Conservation (phyloP, 1,140 invertebrate species). For the Drosophila teissieri region DNA sequence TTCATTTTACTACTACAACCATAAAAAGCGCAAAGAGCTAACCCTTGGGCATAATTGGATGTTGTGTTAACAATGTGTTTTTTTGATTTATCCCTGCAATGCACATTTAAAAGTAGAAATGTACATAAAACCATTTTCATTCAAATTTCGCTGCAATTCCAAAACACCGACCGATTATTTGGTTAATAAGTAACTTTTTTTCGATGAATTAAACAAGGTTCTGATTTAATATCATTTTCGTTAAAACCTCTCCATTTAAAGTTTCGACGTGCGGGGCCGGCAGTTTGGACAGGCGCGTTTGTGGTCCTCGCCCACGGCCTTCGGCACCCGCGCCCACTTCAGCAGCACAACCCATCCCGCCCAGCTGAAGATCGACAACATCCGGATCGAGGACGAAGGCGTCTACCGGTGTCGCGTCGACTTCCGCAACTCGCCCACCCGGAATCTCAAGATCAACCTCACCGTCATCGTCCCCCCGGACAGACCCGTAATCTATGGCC, state of each 20-base stretch:
- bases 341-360: slow-evolving; percentile 89
- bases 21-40: not conserved
- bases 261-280: slow-evolving; percentile 92
- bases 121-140: too few relatives aligned
- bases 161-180: too few relatives aligned
- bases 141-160: too few relatives aligned
- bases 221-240: not conserved
- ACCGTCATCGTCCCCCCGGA: slow-evolving; percentile 94
- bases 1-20: not conserved
- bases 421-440: slow-evolving; percentile 93
- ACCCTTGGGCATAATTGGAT: slow-evolving; percentile 1
- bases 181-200: too few relatives aligned
- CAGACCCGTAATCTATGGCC: slow-evolving; percentile 93
- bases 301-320: slow-evolving; percentile 92
- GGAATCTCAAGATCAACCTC: slow-evolving; percentile 93
- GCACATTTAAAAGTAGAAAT: not conserved
- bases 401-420: slow-evolving; percentile 94
- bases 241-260: slow-evolving; percentile 84
- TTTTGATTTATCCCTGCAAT: not conserved
- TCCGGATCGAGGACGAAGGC: slow-evolving; percentile 90
- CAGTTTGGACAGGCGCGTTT: slow-evolving; percentile 89
- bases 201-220: too few relatives aligned
- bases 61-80: not conserved
- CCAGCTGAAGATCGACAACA: slow-evolving; percentile 89
- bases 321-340: slow-evolving; percentile 91